These are phyloP conservation scores for Lepisosteus oculatus DNA, from an alignment of 2,113 vertebrate genomes.

Conservation along the genomic window DNA sequence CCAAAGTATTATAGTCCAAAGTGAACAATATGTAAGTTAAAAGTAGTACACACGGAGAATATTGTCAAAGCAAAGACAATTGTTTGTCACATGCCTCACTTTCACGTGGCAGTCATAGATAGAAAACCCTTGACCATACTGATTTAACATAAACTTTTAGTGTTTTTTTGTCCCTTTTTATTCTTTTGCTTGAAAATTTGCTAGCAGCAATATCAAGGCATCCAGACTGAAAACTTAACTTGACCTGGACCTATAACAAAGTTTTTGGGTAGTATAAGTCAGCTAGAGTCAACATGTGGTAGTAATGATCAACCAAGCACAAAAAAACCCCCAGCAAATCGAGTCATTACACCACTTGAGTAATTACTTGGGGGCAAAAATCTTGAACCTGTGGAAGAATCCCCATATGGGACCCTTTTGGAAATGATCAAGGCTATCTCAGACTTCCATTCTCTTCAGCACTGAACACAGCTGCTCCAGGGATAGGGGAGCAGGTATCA, in stretches of 20 bases:
- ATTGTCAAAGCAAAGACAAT: too few species aligned
- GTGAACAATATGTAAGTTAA: too few species aligned
- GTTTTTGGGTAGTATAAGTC: background rate
- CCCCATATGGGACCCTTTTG: constrained; percentile 5
- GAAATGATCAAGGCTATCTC: constrained; percentile 19
- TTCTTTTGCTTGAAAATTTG: background rate
- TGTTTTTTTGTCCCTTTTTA: background rate
- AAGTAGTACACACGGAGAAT: too few species aligned
- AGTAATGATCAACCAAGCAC: background rate
- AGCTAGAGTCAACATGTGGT: constrained; percentile 8
- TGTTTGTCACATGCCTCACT: too few species aligned
- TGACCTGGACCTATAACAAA: constrained; percentile 3
- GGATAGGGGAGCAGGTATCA: constrained; percentile 15
- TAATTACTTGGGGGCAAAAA: constrained; percentile 8
- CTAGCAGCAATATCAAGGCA: background rate
- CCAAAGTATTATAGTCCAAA: too few species aligned
- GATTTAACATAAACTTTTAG: background rate
- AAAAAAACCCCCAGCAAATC: background rate
- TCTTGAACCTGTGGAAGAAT: constrained; percentile 14
- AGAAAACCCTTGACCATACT: background rate
- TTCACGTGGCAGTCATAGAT: too few species aligned
- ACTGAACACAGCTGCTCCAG: constrained; percentile 17
- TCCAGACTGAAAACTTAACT: background rate
- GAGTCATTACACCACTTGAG: constrained; percentile 11
- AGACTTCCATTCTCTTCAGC: constrained; percentile 11